phyloP scores from a whole-genome alignment of 2,113 vertebrate species.

The Tupaia chinensis region DNA sequence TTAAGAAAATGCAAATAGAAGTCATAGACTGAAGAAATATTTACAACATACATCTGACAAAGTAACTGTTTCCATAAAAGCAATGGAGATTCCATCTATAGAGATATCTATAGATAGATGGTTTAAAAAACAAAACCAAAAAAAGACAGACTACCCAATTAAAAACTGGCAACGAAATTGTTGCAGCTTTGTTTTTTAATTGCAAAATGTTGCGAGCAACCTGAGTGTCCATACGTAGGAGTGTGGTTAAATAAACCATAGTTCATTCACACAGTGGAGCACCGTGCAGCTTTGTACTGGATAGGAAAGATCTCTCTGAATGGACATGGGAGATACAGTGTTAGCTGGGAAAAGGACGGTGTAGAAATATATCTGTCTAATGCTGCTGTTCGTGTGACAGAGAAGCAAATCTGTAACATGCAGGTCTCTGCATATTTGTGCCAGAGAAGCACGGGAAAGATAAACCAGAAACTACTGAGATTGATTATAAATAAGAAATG shows the following conservation, averaged over 20 bases:
- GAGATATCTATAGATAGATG: too few species aligned
- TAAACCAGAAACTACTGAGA: not conserved
- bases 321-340: not conserved
- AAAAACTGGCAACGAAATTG: not conserved
- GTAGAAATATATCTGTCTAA: not conserved
- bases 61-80: not conserved
- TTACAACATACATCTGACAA: not conserved
- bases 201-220: not conserved
- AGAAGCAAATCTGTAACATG: not conserved
- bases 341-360: not conserved
- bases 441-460: not conserved
- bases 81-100: not conserved
- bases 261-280: not conserved
- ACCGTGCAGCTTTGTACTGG: not conserved
- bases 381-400: not conserved
- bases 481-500: not conserved
- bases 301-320: not conserved
- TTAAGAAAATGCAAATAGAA: conserved; percentile 46
- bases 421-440: not conserved
- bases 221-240: not conserved
- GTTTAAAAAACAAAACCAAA: not conserved
- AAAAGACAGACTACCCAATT: not conserved
- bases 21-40: not conserved
- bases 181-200: not conserved
- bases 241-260: not conserved